A percentile compares a stretch with the other conserved stretches of the same genome.
Conservation (phyloP, 2,113 vertebrate species). For the Cephalopholis sonnerati region DNA sequence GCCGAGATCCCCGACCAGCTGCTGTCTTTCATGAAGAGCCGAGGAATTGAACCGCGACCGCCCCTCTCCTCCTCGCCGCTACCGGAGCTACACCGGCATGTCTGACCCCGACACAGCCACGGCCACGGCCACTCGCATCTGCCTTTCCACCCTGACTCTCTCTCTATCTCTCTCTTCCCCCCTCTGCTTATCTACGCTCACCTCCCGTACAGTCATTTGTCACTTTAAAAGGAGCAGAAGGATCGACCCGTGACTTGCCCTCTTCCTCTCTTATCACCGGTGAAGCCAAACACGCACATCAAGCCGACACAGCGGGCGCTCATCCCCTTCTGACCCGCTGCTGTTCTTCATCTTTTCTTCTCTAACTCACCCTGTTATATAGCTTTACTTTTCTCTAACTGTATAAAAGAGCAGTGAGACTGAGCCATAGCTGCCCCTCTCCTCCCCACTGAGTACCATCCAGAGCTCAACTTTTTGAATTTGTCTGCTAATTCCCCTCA, state of each 20-base stretch:
- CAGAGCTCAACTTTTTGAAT: conserved; percentile 12
- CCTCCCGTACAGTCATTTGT: conserved; percentile 24
- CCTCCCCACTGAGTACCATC: not conserved
- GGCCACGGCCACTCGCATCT: not conserved
- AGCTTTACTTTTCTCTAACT: conserved; percentile 9
- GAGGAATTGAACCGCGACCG: conserved; percentile 90
- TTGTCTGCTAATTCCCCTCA: not conserved
- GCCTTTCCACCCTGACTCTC: not conserved
- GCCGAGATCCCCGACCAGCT: conserved; percentile 97
- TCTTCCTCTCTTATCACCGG: conserved; percentile 38
- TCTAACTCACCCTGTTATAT: conserved; percentile 11
- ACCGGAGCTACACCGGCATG: conserved; percentile 70
- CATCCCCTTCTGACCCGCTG: conserved; percentile 50
- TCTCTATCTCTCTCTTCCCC: not conserved
- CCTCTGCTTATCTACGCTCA: conserved; percentile 5
- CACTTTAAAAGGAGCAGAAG: conserved; percentile 26
- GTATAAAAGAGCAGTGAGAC: not conserved
- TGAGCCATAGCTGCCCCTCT: conserved; percentile 11
- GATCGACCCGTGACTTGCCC: conserved; percentile 15
- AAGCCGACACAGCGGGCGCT: conserved; percentile 3
- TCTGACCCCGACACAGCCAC: conserved; percentile 48
- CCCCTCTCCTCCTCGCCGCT: conserved; percentile 74
- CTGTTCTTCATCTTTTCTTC: conserved; percentile 28
- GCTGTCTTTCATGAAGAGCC: conserved; percentile 95
- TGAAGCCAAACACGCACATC: conserved; percentile 57